Evolutionary conservation across 2,888 invertebrate species (phyloP), one percentile per base, ranked within the genome.

Genomic region (Thyatira batis): DNA sequence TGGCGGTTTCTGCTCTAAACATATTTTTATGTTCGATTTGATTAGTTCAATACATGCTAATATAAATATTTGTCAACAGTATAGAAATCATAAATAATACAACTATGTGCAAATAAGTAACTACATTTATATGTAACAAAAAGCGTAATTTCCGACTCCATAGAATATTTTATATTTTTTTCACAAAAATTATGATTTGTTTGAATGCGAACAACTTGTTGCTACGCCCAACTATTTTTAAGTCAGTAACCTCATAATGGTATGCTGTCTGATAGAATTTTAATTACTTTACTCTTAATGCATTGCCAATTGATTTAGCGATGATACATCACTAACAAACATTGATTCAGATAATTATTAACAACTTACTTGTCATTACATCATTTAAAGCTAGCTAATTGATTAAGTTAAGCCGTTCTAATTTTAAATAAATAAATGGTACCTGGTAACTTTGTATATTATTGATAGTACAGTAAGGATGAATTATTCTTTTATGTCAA

Each of bases 221-320:
- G 55, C 60, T 54, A 61, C 54, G 60, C 44, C 60, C 55, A 49
- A 62, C 50, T 45, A 52, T 53, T 51, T 50, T 25, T 70, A 69
- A 61, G 57, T 62, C 57, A 59, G 53, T 69, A 73, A 76, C 77
- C 80, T 76, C 71, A 76, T 77, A 78, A 76, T 65, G 66, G 67
- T 68, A 71, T 65, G 64, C 65, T 66, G 67, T 39, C 63, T 65
- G 71, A 71, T 68, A 63, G 69, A 73, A 77, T 78, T 69, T 69
- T 73, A 72, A 74, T 77, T 65, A 67, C 63, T 63, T 62, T 23
- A 23, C 39, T 39, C 39, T 39, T 39, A 60, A 61, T 60, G 59
- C 17, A 39, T 39, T 39, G 39, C 39, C 39, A 39, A 39, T 39
- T 39, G 39, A 39, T 39, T 39, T 39, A 17, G 6, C 39, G 2